A percentile compares a stretch with the other conserved stretches of the same genome.
These are phyloP conservation scores for Dendroctonus ponderosae DNA, from an alignment of 1,140 invertebrate species.

Conservation along the genomic window DNA sequence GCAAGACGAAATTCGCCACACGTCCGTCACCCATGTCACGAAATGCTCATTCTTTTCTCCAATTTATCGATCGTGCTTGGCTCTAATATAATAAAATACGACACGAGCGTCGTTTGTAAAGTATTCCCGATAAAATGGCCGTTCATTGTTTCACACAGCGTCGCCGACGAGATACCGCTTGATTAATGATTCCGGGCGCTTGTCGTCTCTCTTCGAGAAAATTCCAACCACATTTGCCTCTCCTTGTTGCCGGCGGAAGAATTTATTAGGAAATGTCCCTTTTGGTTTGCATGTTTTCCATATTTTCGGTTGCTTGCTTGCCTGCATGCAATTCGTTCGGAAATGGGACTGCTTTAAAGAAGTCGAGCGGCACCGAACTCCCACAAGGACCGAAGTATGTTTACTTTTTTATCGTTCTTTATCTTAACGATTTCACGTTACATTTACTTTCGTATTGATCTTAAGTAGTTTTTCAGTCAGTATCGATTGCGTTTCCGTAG, in stretches of 20 bases:
- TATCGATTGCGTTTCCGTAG: no score
- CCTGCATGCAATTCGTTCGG: not conserved
- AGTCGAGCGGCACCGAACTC: not conserved
- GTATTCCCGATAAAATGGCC: slow-evolving; percentile 35
- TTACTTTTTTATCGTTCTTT: not conserved
- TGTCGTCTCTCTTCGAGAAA: slow-evolving; percentile 20
- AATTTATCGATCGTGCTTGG: slow-evolving; percentile 22
- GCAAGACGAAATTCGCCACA: slow-evolving; percentile 18
- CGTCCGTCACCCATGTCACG: slow-evolving; percentile 29
- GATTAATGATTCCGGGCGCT: slow-evolving; percentile 29
- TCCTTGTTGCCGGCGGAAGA: slow-evolving; percentile 10
- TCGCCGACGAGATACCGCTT: slow-evolving; percentile 30
- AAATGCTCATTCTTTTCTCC: slow-evolving; percentile 27
- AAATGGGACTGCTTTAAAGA: not conserved
- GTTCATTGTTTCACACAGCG: slow-evolving; percentile 34
- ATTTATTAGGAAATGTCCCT: slow-evolving; percentile 18
- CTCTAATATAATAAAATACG: slow-evolving; percentile 36
- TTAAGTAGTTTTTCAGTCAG: not conserved
- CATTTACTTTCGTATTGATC: not conserved
- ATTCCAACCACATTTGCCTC: slow-evolving; percentile 30
- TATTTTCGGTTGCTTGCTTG: not conserved
- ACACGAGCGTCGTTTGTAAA: slow-evolving; percentile 35
- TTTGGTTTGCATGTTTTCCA: not conserved
- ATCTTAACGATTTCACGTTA: not conserved
- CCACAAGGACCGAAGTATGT: not conserved